Base-by-base conservation (phyloP, 2,888 invertebrate species). In the Gastrophysa polygoni region DNA sequence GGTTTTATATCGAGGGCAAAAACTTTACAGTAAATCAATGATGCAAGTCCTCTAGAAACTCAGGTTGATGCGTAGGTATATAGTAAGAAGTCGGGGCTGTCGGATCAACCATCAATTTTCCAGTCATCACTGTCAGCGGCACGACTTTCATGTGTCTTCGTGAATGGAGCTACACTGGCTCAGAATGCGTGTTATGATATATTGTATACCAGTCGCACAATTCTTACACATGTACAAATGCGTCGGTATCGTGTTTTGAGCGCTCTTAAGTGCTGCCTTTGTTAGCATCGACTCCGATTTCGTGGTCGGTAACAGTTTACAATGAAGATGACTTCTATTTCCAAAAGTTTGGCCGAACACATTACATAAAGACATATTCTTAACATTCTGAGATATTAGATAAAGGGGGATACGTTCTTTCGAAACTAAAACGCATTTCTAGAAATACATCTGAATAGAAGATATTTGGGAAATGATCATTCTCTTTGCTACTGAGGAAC, bases 71-170 rank as follows among this genome's bases (percentile, higher is more conserved):
- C n/a, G n/a, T n/a, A n/a, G n/a, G n/a, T n/a, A n/a, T n/a, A n/a
- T 32, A 32, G 29, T 10, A 10, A 32, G 29, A 8, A 62, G 67
- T 66, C 59, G 58, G 56, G 63, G 57, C 67, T 70, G 68, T 64
- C 60, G 65, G 63, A 68, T 65, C 66, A 68, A 70, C 71, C 73
- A 73, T 75, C 72, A 73, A 73, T 73, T 72, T 71, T 72, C 70
- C 69, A 72, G 69, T 75, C 75, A 75, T 75, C 73, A 73, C 68
- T 71, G 73, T 72, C 73, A 66, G 71, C 71, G 71, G 70, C 61
- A 64, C 61, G 61, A 60, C 68, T 68, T 70, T 70, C 50, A 66
- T 64, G 63, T 66, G 58, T 17, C 43, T 43, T 17, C 56, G 52
- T 67, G 63, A 63, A 67, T 61, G 63, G 57, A 51, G 50, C 59